Conservation (phyloP, 2,888 invertebrate species). For the Tetragonisca angustula region DNA sequence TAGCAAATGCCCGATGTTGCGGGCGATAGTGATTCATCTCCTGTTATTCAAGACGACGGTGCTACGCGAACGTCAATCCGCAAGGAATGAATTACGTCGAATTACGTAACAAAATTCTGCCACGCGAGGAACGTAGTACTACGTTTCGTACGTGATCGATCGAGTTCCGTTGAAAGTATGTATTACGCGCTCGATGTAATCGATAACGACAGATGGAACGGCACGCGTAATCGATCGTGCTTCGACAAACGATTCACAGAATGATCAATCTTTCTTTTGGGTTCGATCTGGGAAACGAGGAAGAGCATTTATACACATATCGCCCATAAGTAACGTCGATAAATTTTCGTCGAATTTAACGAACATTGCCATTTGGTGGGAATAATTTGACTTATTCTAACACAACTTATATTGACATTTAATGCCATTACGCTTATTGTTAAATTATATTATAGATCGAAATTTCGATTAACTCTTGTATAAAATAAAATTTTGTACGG, state of each 20-base stretch:
- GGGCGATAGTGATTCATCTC: background rate
- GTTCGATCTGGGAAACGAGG: too few relatives aligned
- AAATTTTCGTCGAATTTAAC: too few relatives aligned
- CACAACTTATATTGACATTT: too few relatives aligned
- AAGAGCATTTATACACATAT: background rate
- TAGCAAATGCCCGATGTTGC: background rate
- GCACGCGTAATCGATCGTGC: background rate
- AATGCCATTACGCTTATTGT: too few relatives aligned
- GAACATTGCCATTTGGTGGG: too few relatives aligned
- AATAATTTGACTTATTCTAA: too few relatives aligned
- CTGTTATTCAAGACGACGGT: slow-evolving; percentile 10
- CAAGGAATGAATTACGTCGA: background rate
- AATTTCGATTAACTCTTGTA: too few relatives aligned
- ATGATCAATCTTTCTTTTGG: background rate
- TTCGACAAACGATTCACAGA: background rate
- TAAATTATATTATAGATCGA: too few relatives aligned
- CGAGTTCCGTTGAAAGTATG: background rate
- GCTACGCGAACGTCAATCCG: slow-evolving; percentile 8
- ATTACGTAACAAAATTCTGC: slow-evolving; percentile 4
- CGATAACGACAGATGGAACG: background rate
- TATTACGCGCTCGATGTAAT: background rate
- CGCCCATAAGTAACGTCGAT: too few relatives aligned
- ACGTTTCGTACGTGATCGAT: slow-evolving; percentile 12
- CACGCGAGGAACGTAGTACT: slow-evolving; percentile 14
- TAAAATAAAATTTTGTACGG: too few relatives aligned